These are phyloP conservation scores for Saccostrea cuccullata DNA, from an alignment of 1,140 invertebrate species.

Conservation along the genomic window DNA sequence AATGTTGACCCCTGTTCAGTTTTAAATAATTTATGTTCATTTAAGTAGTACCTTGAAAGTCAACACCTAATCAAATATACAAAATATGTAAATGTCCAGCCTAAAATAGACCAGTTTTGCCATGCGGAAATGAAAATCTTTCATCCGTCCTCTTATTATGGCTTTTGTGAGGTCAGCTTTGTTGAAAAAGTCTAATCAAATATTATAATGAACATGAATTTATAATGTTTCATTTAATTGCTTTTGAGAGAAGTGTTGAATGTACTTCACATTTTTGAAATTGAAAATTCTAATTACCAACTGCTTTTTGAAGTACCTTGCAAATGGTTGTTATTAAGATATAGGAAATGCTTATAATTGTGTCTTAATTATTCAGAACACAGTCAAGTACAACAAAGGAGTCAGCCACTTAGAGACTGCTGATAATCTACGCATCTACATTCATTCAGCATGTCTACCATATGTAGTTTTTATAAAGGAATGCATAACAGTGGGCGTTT, in stretches of 20 bases:
- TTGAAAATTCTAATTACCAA: constrained; percentile 16
- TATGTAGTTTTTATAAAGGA: not conserved
- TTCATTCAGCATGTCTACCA: constrained; percentile 19
- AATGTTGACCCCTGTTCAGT: constrained; percentile 30
- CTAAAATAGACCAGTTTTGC: constrained; percentile 22
- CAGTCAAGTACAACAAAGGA: not conserved
- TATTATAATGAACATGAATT: constrained; percentile 32
- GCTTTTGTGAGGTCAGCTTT: not conserved
- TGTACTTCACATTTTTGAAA: constrained; percentile 21
- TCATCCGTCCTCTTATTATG: constrained; percentile 13
- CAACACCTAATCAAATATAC: constrained; percentile 29
- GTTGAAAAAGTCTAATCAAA: constrained; percentile 23
- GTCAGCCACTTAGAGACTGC: not conserved
- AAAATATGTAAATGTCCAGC: constrained; percentile 34
- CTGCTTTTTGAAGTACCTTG: not conserved
- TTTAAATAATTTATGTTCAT: constrained; percentile 35
- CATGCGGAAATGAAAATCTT: constrained; percentile 33
- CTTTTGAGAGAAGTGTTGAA: not conserved
- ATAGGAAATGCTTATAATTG: not conserved
- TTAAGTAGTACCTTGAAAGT: not conserved
- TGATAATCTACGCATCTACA: not conserved
- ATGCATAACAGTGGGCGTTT: not conserved
- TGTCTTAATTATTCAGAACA: not conserved
- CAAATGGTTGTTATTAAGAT: not conserved
- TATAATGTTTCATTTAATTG: constrained; percentile 16